Evolutionary conservation across 2,888 invertebrate species (phyloP).

Genomic region (Oscheius sp.): DNA sequence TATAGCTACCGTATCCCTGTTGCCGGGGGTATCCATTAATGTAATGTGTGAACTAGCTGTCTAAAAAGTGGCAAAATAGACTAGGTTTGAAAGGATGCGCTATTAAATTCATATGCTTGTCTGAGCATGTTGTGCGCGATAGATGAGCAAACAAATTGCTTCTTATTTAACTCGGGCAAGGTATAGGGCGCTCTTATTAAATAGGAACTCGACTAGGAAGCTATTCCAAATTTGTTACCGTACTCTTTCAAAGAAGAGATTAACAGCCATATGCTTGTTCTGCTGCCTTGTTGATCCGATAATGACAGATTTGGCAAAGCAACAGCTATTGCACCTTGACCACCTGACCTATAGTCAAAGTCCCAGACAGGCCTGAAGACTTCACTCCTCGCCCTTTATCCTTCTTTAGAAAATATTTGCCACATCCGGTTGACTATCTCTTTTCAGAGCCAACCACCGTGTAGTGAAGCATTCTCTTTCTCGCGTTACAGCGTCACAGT

Average conservation of each 20-base stretch:
- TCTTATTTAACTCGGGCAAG: background rate
- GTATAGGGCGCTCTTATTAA: background rate
- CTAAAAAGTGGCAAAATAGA: background rate
- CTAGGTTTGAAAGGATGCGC: constrained; percentile 25
- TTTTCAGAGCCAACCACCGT: too few species aligned
- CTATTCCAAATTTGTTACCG: background rate
- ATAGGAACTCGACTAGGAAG: background rate
- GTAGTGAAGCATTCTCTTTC: too few species aligned
- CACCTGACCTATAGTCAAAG: too few species aligned
- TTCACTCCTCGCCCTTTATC: too few species aligned
- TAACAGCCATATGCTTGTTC: constrained; percentile 28
- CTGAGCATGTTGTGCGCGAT: constrained; percentile 15
- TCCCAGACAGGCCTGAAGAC: too few species aligned
- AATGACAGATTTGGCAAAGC: constrained; percentile 20
- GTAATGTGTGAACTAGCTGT: too few species aligned
- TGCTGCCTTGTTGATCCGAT: constrained; percentile 11
- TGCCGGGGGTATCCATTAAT: too few species aligned
- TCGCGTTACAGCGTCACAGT: too few species aligned
- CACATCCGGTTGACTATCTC: too few species aligned
- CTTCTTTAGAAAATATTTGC: too few species aligned
- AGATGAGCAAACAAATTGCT: constrained; percentile 28
- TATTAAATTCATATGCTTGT: constrained; percentile 33
- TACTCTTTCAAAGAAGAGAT: background rate
- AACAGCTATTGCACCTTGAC: constrained; percentile 3
- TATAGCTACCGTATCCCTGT: constrained; percentile 9